Conservation (phyloP, 1,140 invertebrate species). For the Pararge aegeria region DNA sequence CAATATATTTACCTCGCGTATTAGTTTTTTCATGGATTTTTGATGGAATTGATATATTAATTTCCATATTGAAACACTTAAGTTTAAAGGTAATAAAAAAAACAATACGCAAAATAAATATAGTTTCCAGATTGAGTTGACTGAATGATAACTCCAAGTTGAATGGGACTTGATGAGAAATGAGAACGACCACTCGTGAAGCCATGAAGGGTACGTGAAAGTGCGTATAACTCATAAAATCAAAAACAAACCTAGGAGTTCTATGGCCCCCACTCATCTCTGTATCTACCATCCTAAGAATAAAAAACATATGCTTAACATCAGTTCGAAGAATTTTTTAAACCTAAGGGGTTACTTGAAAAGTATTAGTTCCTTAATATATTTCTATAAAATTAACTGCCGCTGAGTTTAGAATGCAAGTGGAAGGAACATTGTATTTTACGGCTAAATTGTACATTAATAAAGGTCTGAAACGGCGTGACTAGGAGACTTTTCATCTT, state of each 20-base stretch:
- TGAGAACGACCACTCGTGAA: conserved; percentile 45
- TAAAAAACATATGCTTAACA: conserved; percentile 54
- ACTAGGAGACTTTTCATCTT: too few species aligned
- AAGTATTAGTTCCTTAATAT: too few species aligned
- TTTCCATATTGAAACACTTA: too few species aligned
- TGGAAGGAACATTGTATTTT: too few species aligned
- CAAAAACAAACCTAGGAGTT: conserved; percentile 83
- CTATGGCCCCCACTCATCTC: conserved; percentile 82
- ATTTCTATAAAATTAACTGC: too few species aligned
- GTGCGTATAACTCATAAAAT: conserved; percentile 74
- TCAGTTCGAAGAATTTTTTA: background rate
- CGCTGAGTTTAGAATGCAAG: too few species aligned
- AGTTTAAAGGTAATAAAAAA: background rate
- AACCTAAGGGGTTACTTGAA: background rate
- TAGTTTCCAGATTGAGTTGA: background rate
- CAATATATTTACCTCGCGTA: background rate
- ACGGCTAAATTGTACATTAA: too few species aligned
- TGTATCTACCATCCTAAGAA: conserved; percentile 82
- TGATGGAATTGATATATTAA: background rate
- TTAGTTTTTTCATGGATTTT: background rate
- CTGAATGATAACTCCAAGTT: conserved; percentile 9
- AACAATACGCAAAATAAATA: conserved; percentile 25
- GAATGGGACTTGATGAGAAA: conserved; percentile 17
- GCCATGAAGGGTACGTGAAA: conserved; percentile 46
- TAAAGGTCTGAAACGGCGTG: too few species aligned